Conservation (phyloP, 2,888 invertebrate species). For the Apamea sordens region DNA sequence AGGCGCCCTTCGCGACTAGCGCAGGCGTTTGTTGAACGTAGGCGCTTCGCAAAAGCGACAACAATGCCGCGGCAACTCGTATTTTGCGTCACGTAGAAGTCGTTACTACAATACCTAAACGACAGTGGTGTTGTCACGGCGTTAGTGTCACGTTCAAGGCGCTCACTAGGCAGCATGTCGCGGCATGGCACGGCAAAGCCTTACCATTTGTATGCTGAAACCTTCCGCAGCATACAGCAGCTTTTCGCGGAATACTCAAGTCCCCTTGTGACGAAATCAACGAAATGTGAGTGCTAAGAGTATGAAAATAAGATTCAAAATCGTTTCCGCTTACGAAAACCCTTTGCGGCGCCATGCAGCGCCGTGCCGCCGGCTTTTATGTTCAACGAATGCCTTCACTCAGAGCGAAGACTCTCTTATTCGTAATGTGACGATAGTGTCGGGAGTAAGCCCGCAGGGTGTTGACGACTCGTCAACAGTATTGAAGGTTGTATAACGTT, state of each 20-base stretch:
- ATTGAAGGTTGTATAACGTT: neutral
- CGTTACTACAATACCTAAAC: neutral
- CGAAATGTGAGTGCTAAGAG: neutral
- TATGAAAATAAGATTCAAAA: neutral
- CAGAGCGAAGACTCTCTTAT: neutral
- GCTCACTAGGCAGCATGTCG: neutral
- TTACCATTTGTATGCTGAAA: neutral
- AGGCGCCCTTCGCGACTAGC: neutral
- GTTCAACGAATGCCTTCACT: neutral
- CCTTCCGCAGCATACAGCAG: neutral
- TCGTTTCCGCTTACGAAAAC: neutral
- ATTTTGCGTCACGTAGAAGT: no score
- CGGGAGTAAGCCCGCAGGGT: neutral
- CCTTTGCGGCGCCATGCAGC: neutral
- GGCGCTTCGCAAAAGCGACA: neutral
- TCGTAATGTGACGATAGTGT: conserved; percentile 19
- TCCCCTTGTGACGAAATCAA: neutral
- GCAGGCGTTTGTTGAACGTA: neutral
- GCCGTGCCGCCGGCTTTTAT: neutral
- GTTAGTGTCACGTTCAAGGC: neutral
- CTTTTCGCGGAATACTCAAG: neutral
- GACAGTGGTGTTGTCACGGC: neutral
- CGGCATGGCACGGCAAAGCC: neutral
- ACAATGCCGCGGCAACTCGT: neutral
- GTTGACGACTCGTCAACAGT: neutral